phyloP scores from a whole-genome alignment of 1,140 invertebrate species.

The Drosophila pallidifrons region DNA sequence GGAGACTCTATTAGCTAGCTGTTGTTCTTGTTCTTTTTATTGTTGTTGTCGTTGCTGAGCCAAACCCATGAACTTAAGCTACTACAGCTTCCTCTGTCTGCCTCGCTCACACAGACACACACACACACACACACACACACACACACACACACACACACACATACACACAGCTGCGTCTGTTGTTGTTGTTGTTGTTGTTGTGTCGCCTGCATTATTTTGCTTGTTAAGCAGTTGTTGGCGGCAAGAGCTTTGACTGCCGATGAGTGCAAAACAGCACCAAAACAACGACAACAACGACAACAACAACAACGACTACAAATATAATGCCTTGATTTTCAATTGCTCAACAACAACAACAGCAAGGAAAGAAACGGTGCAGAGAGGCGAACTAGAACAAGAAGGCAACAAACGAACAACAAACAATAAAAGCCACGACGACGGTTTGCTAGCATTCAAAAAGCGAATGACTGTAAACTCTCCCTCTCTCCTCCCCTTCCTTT shows the following conservation, averaged over 20 bases:
- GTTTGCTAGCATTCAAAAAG: constrained; percentile 14
- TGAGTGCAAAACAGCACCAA: constrained; percentile 61
- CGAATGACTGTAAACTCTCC: constrained; percentile 21
- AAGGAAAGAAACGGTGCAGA: too few relatives aligned
- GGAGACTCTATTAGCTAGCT: constrained; percentile 12
- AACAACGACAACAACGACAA: constrained; percentile 35
- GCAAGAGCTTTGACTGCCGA: constrained; percentile 63
- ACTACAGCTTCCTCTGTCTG: neutral
- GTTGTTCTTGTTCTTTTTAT: neutral
- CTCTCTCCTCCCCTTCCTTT: too few relatives aligned
- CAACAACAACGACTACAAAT: constrained; percentile 35
- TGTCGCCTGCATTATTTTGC: constrained; percentile 68
- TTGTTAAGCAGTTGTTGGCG: constrained; percentile 76
- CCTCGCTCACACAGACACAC: neutral
- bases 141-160: too few relatives aligned
- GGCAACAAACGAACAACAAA: constrained; percentile 65
- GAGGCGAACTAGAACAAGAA: constrained; percentile 4
- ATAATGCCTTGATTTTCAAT: constrained; percentile 79
- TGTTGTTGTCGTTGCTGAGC: neutral
- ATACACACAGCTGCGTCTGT: too few relatives aligned
- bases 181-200: constrained; percentile 2
- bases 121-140: too few relatives aligned
- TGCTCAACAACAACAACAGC: constrained; percentile 35
- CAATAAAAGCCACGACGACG: constrained; percentile 65
- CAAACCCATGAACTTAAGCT: neutral